Evolutionary conservation across 2,888 invertebrate species (phyloP).

Genomic region (Syrista parreyssii): DNA sequence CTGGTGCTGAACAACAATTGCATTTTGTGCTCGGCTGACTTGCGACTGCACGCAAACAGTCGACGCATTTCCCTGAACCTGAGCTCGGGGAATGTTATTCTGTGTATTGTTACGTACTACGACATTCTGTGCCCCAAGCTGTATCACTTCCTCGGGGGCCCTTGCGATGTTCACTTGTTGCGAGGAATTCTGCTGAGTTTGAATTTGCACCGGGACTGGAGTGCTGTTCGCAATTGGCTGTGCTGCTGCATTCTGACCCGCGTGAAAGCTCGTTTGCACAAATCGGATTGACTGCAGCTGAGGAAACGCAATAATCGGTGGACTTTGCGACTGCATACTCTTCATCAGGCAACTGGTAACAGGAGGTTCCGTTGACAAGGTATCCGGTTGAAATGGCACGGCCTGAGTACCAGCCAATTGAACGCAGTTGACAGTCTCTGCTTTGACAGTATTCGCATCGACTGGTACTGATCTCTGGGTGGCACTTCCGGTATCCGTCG

Average conservation of each 20-base stretch:
- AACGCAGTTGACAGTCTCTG: conserved; percentile 52
- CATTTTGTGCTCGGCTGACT: conserved; percentile 44
- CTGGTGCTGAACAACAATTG: conserved; percentile 58
- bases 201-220: conserved; percentile 25
- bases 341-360: conserved; percentile 57
- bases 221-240: conserved; percentile 10
- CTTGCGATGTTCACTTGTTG: conserved; percentile 49
- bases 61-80: conserved; percentile 31
- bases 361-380: conserved; percentile 46
- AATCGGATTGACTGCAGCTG: conserved; percentile 61
- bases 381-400: conserved; percentile 50
- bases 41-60: conserved; percentile 38
- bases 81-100: conserved; percentile 30
- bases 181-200: conserved; percentile 38
- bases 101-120: conserved; percentile 21
- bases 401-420: conserved; percentile 55
- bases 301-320: conserved; percentile 60
- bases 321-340: conserved; percentile 54
- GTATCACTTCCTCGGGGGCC: conserved; percentile 52
- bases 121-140: conserved; percentile 41
- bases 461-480: conserved; percentile 23
- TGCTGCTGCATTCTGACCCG: conserved; percentile 19
- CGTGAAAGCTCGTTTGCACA: conserved; percentile 57
- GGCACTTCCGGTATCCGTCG: conserved; percentile 44
- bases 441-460: conserved; percentile 14